Evolutionary conservation across 1,140 invertebrate species (phyloP), one percentile per base, ranked within the genome.

Genomic region (Oncopodura yosiiana): DNA sequence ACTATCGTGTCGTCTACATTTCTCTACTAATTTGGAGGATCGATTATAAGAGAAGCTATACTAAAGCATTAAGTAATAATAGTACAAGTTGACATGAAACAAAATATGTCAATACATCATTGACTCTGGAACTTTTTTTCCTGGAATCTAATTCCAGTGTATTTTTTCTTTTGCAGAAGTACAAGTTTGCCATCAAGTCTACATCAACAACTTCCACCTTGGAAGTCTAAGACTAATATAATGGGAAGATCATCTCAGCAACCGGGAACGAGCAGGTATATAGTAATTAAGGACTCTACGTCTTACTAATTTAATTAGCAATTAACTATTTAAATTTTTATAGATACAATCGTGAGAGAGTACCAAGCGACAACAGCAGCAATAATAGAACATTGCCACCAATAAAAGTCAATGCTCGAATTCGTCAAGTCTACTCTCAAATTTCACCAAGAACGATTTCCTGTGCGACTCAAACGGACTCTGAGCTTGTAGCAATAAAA

Each of bases 371-470:
- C 8, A 34, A 49, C 18, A 44, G 53, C 21, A 45, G 43, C 26
- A 38, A 37, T 12, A 18, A 49, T 24, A 37, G 24, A 38, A n/a
- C 32, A 18, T 26, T 24, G 3, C 37, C 39, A n/a, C 54, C 53
- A 36, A 42, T 56, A 27, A 41, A 46, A 38, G 54, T 56, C n/a
- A 56, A 56, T 39, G 54, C 54, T 18, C 50, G 50, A 56, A 56
- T 56, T 21, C 48, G 48, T 21, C 46, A 50, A 34, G 42, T 56
- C 21, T 55, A 55, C 39, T 48, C 53, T n/a, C 53, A 55, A n/a
- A 32, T 46, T 16, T 16, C 34, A 14, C 48, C 48, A 4, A 37
- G 21, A 6, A 21, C 34, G 26, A 29, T 38, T 2, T 49, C 48
- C 48, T 24, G 21, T 12, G 27, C 19, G 19, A 49, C 48, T n/a